Evolutionary conservation across 2,113 vertebrate genomes (phyloP), one percentile per base, ranked within the genome.

Genomic region (Rhombomys opimus): DNA sequence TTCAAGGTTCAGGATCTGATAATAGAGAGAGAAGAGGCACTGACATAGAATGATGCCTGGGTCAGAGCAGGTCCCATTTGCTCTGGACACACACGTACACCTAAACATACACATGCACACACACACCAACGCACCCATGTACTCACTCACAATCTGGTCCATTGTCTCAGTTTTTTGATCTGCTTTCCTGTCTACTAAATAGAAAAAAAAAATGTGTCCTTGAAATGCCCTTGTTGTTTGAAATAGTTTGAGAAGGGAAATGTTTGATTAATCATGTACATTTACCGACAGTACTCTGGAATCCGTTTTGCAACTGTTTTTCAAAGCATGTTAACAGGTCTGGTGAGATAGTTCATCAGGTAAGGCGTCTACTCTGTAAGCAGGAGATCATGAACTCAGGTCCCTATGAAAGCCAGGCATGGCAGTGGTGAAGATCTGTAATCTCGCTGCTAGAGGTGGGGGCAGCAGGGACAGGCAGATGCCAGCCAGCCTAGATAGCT

Each of bases 151-250:
- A 3, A n/a, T 25, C 72, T 75, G 92, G 86, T 17, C 11, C 63
- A 89, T 0, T 0, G 32, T 46, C 50, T 95, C 9, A 72, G 30
- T 81, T 93, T 88, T 87, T 61, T 59, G 84, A 84, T 81, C 22
- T 68, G 27, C 85, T 67, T 77, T 15, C 14, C 84, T 65, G 65
- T 50, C 14, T 59, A 41, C 12, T 96, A 92, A 94, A 78, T 89
- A 18, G 27, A 90, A 89, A n/a, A 90, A 89, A n/a, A 35, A 93
- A 94, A 67, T 93, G 6, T 91, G 50, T 89, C 97, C 32, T 91
- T 93, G 27, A 82, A 88, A 65, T 89, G 85, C 92, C 38, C 73
- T n/a, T 30, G 73, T n/a, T 94, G 15, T 92, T 81, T 88, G 46
- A 88, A 94, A n/a, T 20, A 84, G 23, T 95, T 77, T 35, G 5